Conservation (phyloP, 2,113 vertebrate genomes). For the Gambusia holbrooki region DNA sequence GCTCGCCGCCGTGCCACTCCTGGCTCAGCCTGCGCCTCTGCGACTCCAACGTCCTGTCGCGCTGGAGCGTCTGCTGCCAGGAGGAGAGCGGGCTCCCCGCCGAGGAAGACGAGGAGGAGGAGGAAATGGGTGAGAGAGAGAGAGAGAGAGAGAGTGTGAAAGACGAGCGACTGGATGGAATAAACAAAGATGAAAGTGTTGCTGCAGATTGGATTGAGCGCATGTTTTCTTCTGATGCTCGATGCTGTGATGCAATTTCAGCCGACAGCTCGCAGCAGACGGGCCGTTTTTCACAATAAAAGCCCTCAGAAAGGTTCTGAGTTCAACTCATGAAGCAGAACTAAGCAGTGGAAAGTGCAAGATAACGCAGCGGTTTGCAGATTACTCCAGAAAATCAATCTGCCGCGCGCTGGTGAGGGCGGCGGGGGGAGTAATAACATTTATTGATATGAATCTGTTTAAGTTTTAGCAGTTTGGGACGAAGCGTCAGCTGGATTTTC, state of each 20-base stretch:
- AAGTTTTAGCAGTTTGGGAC: constrained; percentile 13
- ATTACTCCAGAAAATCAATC: constrained; percentile 14
- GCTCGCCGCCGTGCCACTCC: constrained; percentile 82
- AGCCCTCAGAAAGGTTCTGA: constrained; percentile 17
- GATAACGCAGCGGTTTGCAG: not conserved
- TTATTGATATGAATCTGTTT: constrained; percentile 34
- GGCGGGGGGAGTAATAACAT: constrained; percentile 7
- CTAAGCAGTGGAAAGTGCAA: constrained; percentile 20
- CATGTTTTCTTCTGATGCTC: constrained; percentile 32
- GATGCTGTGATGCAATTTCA: constrained; percentile 37
- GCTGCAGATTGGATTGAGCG: not conserved
- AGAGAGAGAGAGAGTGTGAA: not conserved
- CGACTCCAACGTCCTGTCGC: constrained; percentile 72
- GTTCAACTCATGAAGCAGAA: constrained; percentile 11
- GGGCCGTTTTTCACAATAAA: not conserved
- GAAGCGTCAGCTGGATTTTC: not conserved
- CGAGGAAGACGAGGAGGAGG: constrained; percentile 67
- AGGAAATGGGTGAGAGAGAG: constrained; percentile 47
- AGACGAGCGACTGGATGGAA: not conserved
- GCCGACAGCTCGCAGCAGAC: not conserved
- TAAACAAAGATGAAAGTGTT: not conserved
- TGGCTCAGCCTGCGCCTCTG: constrained; percentile 84
- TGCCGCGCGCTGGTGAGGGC: not conserved
- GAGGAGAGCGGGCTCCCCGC: constrained; percentile 66
- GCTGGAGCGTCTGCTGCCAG: constrained; percentile 81